A percentile compares a stretch with the other conserved stretches of the same genome.
Evolutionary conservation across 2,888 invertebrate species (phyloP).

Genomic region (Oligia strigilis): DNA sequence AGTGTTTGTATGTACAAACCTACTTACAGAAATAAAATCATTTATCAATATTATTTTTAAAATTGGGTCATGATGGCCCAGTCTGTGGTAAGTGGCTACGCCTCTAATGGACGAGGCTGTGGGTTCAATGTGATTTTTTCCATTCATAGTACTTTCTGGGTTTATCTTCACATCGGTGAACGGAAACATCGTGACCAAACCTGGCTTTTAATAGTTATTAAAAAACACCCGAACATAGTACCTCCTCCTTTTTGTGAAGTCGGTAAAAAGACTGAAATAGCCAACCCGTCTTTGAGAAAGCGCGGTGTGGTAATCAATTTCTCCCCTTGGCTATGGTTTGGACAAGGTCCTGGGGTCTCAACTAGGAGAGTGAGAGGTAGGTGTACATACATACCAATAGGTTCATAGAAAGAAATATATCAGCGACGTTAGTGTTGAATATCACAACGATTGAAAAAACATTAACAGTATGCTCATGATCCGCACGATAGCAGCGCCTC

Average conservation of each 20-base stretch:
- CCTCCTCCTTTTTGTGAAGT: no score
- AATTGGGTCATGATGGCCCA: not conserved
- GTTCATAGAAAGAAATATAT: not conserved
- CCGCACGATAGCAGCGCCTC: not conserved
- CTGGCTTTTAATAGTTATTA: no score
- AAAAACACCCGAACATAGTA: no score
- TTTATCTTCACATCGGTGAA: no score
- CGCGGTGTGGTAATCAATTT: not conserved
- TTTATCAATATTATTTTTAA: no score
- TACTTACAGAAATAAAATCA: no score
- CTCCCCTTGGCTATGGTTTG: not conserved
- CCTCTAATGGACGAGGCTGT: not conserved
- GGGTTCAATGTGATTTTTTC: not conserved
- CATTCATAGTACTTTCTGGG: not conserved
- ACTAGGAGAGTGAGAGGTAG: no score
- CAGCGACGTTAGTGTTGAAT: not conserved
- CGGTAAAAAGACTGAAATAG: no score
- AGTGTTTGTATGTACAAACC: no score
- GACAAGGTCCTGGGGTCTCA: not conserved
- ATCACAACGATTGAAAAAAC: not conserved
- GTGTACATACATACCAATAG: not conserved
- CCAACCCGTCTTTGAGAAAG: no score
- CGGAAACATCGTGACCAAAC: no score
- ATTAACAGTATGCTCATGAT: not conserved
- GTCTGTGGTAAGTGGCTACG: not conserved